These are phyloP conservation scores for Ailurus styani DNA, from an alignment of 2,113 vertebrate species.

Conservation along the genomic window DNA sequence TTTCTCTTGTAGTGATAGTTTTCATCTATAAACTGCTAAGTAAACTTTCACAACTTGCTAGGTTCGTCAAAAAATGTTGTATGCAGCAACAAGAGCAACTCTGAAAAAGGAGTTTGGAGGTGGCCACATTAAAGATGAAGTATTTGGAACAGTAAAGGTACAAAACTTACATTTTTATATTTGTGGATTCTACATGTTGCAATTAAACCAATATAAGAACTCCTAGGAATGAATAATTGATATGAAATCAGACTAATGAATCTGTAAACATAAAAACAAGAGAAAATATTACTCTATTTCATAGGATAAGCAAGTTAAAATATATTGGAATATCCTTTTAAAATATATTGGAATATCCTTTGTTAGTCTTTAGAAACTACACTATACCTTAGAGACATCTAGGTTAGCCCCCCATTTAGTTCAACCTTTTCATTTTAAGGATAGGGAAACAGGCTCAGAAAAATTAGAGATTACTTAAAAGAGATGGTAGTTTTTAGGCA, in stretches of 20 bases:
- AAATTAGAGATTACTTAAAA: not conserved
- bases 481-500: not conserved
- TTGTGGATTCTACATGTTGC: not conserved
- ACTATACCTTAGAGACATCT: not conserved
- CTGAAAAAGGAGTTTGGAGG: conserved; percentile 98
- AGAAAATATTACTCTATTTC: not conserved
- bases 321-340: not conserved
- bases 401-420: not conserved
- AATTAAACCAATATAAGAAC: conserved; percentile 4
- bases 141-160: conserved; percentile 94
- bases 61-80: conserved; percentile 98
- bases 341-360: not conserved
- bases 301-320: not conserved
- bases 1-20: not conserved
- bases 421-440: not conserved
- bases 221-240: not conserved
- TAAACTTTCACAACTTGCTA: conserved; percentile 70
- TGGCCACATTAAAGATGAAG: conserved; percentile 96
- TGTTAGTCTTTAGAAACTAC: not conserved
- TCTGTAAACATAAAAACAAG: not conserved
- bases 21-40: conserved; percentile 23
- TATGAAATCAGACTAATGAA: not conserved
- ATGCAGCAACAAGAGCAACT: conserved; percentile 95
- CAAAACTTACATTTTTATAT: conserved; percentile 35
- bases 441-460: not conserved